Base-by-base conservation (phyloP, 2,797 vertebrate species). In the Meda fulgida region DNA sequence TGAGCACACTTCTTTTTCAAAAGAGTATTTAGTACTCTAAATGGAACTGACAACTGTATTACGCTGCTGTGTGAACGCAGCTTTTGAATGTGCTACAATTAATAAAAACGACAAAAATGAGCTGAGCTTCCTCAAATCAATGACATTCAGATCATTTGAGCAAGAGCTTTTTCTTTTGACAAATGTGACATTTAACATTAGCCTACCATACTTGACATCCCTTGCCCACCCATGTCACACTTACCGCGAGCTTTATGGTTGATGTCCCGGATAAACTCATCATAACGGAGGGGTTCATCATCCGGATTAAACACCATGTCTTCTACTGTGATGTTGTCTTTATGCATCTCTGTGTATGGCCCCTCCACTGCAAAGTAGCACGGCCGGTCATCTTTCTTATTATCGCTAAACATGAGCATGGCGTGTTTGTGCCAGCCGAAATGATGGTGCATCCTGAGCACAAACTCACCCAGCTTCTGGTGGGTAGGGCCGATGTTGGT, bases 311-410 rank as follows among this genome's bases (percentile, higher is more conserved):
- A 94, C 43, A 85, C 88, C 0, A 93, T 75, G 83, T 96, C 93
- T 0, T 72, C 14, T 26, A 94, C 88, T 0, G 91, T 95, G 81
- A 97, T 86, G 92, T 97, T 95, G 14, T 86, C 71, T 0, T 84
- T 80, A 0, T 89, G 36, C 85, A 95, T 89, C 38, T 92, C 78
- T 0, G 94, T 1, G 88, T 95, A 98, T 0, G 97, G 86, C 0
- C 97, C 97, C 86, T 98, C 97, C 14, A 95, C 92, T 0, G 96
- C 88, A 19, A 98, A 98, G 90, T 93, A 98, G 40, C 95, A 97
- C 0, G 93, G 93, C 1, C 93, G 91, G 87, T 98, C 97, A 0
- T 94, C 95, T 4, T 92, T 83, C n/a, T 91, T 92, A 81, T 93
- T 93, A 69, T 97, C 96, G 31, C 79, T 93, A 84, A 93, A 98